phyloP scores from a whole-genome alignment of 2,888 invertebrate genomes.

The Leptopterna dolabrata region DNA sequence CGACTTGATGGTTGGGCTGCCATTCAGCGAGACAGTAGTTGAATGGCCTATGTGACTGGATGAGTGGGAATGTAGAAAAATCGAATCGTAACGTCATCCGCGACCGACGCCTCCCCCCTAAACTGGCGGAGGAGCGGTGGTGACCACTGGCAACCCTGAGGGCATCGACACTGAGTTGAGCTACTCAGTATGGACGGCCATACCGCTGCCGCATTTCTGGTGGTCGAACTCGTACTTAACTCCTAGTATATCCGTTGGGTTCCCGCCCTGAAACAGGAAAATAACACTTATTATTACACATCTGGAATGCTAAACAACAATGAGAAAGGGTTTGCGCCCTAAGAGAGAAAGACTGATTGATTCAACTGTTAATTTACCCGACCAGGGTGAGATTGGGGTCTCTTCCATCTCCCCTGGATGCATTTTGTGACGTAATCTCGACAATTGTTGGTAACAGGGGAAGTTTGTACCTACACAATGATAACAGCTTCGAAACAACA shows the following conservation, averaged over 20 bases:
- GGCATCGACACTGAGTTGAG: not conserved
- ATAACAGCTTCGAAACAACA: too few relatives aligned
- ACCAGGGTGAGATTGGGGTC: too few relatives aligned
- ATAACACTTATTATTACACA: not conserved
- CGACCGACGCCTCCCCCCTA: not conserved
- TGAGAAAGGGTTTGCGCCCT: too few relatives aligned
- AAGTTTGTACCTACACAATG: too few relatives aligned
- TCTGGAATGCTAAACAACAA: too few relatives aligned
- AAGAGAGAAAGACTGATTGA: too few relatives aligned
- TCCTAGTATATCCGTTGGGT: not conserved
- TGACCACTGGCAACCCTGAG: not conserved
- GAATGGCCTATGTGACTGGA: not conserved
- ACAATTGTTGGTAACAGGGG: too few relatives aligned
- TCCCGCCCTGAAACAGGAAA: not conserved
- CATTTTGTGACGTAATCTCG: too few relatives aligned
- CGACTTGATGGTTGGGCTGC: not conserved
- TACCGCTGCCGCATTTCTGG: not conserved
- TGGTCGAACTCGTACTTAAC: not conserved
- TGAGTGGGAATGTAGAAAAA: not conserved
- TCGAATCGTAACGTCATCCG: not conserved
- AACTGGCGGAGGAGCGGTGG: not conserved
- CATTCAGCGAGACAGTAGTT: not conserved
- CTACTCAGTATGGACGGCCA: not conserved
- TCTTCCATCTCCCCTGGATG: too few relatives aligned
- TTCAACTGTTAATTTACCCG: too few relatives aligned